Percentiles rank a stretch among this genome's conserved stretches.
These are phyloP conservation scores for Lasioglossum malachurum DNA, from an alignment of 2,888 invertebrate genomes.

Conservation along the genomic window DNA sequence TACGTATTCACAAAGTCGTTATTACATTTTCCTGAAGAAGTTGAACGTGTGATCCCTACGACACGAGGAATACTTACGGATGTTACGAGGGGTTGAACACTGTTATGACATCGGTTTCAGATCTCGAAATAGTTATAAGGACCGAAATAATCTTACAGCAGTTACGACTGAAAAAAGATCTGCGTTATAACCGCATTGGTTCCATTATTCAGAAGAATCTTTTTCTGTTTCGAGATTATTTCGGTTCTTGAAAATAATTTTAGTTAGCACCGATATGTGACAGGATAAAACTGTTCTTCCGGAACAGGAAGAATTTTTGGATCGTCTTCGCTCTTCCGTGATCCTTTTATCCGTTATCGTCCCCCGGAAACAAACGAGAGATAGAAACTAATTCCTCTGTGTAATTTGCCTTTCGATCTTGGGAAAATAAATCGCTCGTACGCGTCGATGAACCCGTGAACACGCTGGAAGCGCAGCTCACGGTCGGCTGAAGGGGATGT, in stretches of 20 bases:
- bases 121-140: neutral
- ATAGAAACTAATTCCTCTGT: neutral
- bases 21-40: neutral
- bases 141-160: neutral
- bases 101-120: neutral
- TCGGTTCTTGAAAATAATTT: neutral
- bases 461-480: conserved; percentile 59
- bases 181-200: neutral
- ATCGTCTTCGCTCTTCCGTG: neutral
- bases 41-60: neutral
- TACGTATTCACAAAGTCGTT: conserved; percentile 9
- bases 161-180: neutral
- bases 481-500: conserved; percentile 50
- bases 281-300: neutral
- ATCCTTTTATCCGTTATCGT: neutral
- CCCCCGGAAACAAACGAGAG: neutral
- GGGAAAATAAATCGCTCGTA: neutral
- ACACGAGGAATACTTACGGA: neutral
- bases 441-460: neutral
- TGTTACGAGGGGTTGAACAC: neutral
- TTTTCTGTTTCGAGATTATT: neutral
- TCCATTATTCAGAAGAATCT: neutral
- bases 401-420: neutral
- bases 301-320: neutral
- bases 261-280: neutral